Evolutionary conservation across 2,797 vertebrate genomes (phyloP), one percentile per base, ranked within the genome.

Genomic region (Cetoscarus ocellatus): DNA sequence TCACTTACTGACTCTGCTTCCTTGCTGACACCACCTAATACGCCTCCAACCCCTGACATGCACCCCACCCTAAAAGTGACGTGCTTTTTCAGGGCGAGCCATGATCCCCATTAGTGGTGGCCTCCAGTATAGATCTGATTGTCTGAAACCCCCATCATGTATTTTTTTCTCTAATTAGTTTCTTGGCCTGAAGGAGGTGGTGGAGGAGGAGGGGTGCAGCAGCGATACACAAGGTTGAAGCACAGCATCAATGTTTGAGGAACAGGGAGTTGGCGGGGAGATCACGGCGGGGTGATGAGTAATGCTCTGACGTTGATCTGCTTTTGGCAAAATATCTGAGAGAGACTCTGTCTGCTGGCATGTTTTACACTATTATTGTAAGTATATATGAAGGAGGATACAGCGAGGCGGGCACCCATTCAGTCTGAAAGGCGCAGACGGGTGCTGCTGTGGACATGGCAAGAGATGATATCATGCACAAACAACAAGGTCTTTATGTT

Each of bases 1-100:
- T 81, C 85, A 89, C 82, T 90, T 88, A 79, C 70, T 84, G 67
- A 42, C 70, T 82, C 69, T 40, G 76, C 70, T 61, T 72, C 45
- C 68, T 80, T 51, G 58, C 74, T 75, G 71, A 79, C 69, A 80
- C 66, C 67, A 55, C 50, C 56, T 9, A 36, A 27, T 1, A 1
- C 35, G 17, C 36, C 43, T 34, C 40, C 39, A 57, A 67, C 45
- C 43, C 38, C 51, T 52, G 40, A 84, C 64, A 65, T 54, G 75
- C 60, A 56, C 57, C 60, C 67, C 56, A 60, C 49, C 61, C 40
- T 42, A 67, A 47, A 70, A 65, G 66, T 74, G 43, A 45, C 36
- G 6, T 75, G 36, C 38, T 70, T 79, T 62, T 82, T n/a, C 2
- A 18, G 73, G 61, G 35, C 47, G 48, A 79, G 72, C 74, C 68